Evolutionary conservation across 2,797 vertebrate species (phyloP), one percentile per base, ranked within the genome.

Genomic region (Lerista edwardsae): DNA sequence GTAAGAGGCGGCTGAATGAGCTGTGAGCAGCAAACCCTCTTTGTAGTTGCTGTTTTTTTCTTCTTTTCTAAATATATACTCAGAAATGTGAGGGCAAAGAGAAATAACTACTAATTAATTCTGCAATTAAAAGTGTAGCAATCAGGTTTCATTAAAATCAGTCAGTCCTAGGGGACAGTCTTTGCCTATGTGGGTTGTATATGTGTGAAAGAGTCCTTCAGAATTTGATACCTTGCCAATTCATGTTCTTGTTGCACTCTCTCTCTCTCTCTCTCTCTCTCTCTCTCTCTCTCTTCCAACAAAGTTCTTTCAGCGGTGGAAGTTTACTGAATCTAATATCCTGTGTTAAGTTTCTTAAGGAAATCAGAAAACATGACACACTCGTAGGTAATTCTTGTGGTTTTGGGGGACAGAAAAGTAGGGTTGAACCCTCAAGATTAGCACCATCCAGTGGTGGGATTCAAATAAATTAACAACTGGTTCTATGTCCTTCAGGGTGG

Each of bases 31-130:
- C 39, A 90, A 80, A 87, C 6, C 1, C 6, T n/a, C n/a, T 59
- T 23, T 29, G 25, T 4, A 34, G 41, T 76, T 27, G 31, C 65
- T 34, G 19, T 76, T 76, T 64, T 71, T 77, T 75, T 85, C 59
- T 85, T 75, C 77, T 79, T 67, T 86, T 80, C 72, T 81, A 86
- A 62, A 82, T 77, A 75, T 29, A 44, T 31, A 68, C 1, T 71
- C 76, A 84, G 82, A 85, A 85, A 86, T 61, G 23, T 85, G 77
- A 64, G 72, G 57, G 59, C 64, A 12, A 88, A 62, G 44, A 87
- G 83, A 91, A 86, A 3, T 57, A n/a, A 75, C 75, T 86, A 47
- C 75, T 88, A 85, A 85, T 86, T 80, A 87, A 76, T 87, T 68
- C 3, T 62, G 39, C 81, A 87, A 86, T 79, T 82, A 89, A 57